Base-by-base conservation (phyloP, 2,888 invertebrate genomes). In the Ochropleura leucogaster region DNA sequence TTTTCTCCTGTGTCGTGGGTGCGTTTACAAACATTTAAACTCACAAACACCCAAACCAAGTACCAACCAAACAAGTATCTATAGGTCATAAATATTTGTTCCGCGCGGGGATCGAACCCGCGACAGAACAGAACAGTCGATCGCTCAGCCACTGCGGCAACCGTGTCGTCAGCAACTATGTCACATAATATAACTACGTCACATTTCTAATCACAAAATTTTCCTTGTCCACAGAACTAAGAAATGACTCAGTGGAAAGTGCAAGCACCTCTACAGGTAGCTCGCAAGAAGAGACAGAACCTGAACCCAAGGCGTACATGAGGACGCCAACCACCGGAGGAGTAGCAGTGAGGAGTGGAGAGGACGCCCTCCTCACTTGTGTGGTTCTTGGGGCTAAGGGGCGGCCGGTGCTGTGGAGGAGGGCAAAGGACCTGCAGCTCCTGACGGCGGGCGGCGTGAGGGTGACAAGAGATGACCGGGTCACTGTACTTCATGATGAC, bases 361-460 rank as follows among this genome's bases (percentile, higher is more conserved):
- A 98, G 87, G 98, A 98, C 90, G 98, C 98, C 4, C 95, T 98
- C 59, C 97, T 98, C 67, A 98, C 98, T 16, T 98, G 98, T 92
- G 98, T 98, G 72, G 98, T 98, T 49, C 95, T 97, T 49, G 97
- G 98, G 49, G 97, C 97, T 4, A 97, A 97, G 55, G 97, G 97
- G 46, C 97, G 97, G 88, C 98, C 98, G 0, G 98, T 98, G 70
- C 96, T 98, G 89, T 98, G 98, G 98, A 97, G 97, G 91, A 97
- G 97, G 87, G 97, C 97, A 72, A 97, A 97, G 80, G 97, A 97
- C 81, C 97, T 97, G 55, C 97, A 97, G 88, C 97, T 98, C 67
- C 94, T 98, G 68, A 98, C 98, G 8, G 98, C 98, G 5, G 98
- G 98, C 7, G 97, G 97, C 72, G 97, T 97, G 68, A 96, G 98